Percentiles rank a stretch among this genome's conserved stretches.
These are phyloP conservation scores for Marasmarcha lunaedactyla DNA, from an alignment of 2,888 invertebrate genomes.

Conservation along the genomic window DNA sequence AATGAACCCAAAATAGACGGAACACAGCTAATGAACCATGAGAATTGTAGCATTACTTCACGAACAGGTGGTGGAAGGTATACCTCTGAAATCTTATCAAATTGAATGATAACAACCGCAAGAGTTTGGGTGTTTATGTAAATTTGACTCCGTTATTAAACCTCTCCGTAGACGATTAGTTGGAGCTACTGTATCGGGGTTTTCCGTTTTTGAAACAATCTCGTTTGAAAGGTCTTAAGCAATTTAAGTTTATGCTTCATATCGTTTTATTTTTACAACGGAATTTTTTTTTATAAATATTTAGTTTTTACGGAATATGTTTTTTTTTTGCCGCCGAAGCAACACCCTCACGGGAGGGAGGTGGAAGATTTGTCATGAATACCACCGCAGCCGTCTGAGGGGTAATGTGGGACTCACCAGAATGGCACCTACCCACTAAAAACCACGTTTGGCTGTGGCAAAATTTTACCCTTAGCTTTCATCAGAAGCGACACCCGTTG, in stretches of 20 bases:
- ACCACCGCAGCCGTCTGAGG: no score
- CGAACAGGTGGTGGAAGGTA: conserved; percentile 29
- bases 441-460: no score
- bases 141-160: conserved; percentile 56
- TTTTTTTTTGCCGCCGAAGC: no score
- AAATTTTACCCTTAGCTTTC: no score
- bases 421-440: no score
- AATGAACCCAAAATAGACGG: neutral
- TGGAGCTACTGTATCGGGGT: conserved; percentile 7
- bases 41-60: conserved; percentile 20
- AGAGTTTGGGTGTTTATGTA: conserved; percentile 60
- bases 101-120: conserved; percentile 66
- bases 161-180: conserved; percentile 44
- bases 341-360: no score
- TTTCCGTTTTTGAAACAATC: neutral
- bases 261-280: neutral
- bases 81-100: conserved; percentile 49
- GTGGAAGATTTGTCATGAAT: no score
- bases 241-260: neutral
- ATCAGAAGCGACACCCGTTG: no score
- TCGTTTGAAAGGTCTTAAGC: neutral
- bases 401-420: no score
- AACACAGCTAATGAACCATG: conserved; percentile 6
- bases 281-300: no score
- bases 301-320: no score